Base-by-base conservation (phyloP, 2,888 invertebrate species). In the Oligia fasciuncula region DNA sequence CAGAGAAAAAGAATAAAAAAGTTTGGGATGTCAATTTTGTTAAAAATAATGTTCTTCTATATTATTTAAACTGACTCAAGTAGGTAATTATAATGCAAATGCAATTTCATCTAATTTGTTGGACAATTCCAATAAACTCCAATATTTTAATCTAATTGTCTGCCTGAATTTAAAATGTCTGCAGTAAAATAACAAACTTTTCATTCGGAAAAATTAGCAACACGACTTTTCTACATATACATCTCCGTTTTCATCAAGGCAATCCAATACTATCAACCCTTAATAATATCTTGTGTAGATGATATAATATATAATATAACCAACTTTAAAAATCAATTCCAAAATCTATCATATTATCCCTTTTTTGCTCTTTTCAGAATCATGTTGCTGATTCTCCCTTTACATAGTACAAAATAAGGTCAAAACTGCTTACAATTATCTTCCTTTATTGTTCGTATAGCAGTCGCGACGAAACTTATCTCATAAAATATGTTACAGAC, bases 311-410 rank as follows among this genome's bases (percentile, higher is more conserved):
- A 84, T 73, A 81, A 66, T 79, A 83, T 80, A 82, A 81, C 74
- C 83, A 66, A 86, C 86, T 83, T 76, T 69, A 79, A 75, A 86
- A 86, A 85, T 84, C 87, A 87, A 87, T 87, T 85, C 87, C 87
- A 62, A 68, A 72, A 75, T 66, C 79, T 69, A 70, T 51, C 71
- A 66, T 74, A 46, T 43, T 72, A 57, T 43, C 70, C 63, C 9
- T 43, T 72, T 57, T 23, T 29, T 6, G 14, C 62, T 68, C 57
- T 60, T 49, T 54, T 62, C 70, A 8, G 23, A 35, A 81, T 57
- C 71, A n/a, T 76, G 87, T 81, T 85, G 65, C 85, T 71, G 14
- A 86, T 74, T 65, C 6, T 23, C 60, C 65, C 35, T 60, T 63
- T 46, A 68, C 51, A 80, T 29, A 63, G 54, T 46, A 46, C 11